phyloP scores from a whole-genome alignment of 2,888 invertebrate genomes.

The Sussaba pulchella region DNA sequence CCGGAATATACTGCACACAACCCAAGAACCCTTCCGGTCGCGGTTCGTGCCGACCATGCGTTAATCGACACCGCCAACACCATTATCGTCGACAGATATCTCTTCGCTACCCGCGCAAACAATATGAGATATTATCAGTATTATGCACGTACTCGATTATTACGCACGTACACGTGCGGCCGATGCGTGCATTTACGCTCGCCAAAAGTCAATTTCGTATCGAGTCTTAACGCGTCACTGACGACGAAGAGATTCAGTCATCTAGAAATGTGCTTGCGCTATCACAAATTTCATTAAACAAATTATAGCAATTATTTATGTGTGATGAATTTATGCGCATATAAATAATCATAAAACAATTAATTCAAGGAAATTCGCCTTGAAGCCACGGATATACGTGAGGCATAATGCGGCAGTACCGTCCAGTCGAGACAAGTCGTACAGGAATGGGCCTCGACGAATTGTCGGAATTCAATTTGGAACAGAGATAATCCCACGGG shows the following conservation, averaged over 20 bases:
- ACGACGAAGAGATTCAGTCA: conserved; percentile 55
- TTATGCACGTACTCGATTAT: conserved; percentile 1
- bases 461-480: too few species aligned
- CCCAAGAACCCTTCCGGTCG: conserved; percentile 40
- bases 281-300: conserved; percentile 57
- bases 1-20: background rate
- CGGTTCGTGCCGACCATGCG: conserved; percentile 33
- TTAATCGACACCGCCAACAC: conserved; percentile 42
- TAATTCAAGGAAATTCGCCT: too few species aligned
- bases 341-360: too few species aligned
- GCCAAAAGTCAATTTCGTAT: conserved; percentile 63
- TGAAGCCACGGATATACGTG: too few species aligned
- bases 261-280: conserved; percentile 52
- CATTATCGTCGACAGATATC: conserved; percentile 59
- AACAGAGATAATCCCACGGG: too few species aligned
- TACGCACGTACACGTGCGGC: conserved; percentile 5
- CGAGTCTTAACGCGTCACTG: conserved; percentile 62
- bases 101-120: conserved; percentile 13
- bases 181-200: conserved; percentile 30
- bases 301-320: conserved; percentile 46
- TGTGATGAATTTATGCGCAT: too few species aligned
- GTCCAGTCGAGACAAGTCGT: too few species aligned
- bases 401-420: too few species aligned
- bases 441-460: too few species aligned
- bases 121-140: conserved; percentile 58